A percentile compares a stretch with the other conserved stretches of the same genome.
Conservation (phyloP, 2,113 vertebrate species). For the Dipodomys stephensi region DNA sequence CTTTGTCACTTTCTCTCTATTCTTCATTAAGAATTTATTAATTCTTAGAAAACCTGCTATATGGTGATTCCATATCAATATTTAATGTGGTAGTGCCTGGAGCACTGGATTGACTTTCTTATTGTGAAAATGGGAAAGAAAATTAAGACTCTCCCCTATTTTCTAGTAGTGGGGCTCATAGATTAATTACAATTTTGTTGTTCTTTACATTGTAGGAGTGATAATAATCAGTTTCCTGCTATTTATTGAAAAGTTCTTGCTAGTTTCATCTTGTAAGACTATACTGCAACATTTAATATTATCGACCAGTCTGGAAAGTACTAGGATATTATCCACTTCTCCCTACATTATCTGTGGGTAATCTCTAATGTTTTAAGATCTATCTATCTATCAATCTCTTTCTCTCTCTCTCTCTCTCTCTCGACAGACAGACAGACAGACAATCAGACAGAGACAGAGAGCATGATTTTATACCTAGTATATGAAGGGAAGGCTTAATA, state of each 20-base stretch:
- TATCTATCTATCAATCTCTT: not conserved
- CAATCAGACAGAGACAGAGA: not conserved
- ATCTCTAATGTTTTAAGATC: not conserved
- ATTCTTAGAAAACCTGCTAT: conserved; percentile 87
- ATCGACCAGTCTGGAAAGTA: conserved; percentile 71
- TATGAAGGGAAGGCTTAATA: conserved; percentile 59
- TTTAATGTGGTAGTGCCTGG: conserved; percentile 87
- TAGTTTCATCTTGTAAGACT: conserved; percentile 73
- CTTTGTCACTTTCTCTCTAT: conserved; percentile 81
- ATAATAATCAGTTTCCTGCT: conserved; percentile 81
- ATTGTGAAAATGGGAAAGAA: conserved; percentile 79
- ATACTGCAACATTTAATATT: conserved; percentile 76
- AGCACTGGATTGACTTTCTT: conserved; percentile 84
- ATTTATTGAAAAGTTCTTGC: conserved; percentile 69
- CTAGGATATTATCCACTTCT: conserved; percentile 36
- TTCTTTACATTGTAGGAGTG: conserved; percentile 77
- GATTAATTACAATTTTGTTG: conserved; percentile 83
- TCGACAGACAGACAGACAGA: no score
- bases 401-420: no score
- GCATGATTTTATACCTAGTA: conserved; percentile 63
- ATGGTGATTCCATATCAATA: conserved; percentile 87
- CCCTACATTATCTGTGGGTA: conserved; percentile 27
- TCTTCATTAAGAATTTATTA: conserved; percentile 90
- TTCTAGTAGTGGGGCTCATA: conserved; percentile 73
- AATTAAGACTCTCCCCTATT: conserved; percentile 77